Conservation (phyloP, 2,797 vertebrate genomes). For the Sciaenops ocellatus region DNA sequence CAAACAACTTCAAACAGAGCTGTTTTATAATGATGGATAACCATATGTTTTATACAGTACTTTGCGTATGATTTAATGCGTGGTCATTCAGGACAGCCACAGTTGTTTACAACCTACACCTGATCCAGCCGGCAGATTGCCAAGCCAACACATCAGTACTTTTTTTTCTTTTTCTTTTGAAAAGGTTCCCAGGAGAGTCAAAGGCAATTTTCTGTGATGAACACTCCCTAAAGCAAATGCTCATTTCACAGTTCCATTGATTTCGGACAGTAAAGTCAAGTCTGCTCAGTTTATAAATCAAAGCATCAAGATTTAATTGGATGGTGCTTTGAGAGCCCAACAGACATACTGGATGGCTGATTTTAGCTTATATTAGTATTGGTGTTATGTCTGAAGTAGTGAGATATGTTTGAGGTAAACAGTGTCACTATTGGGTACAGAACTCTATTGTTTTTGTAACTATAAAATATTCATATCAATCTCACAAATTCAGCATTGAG, state of each 20-base stretch:
- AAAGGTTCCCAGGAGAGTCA: slow-evolving; percentile 24
- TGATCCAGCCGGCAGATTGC: slow-evolving; percentile 53
- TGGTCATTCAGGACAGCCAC: slow-evolving; percentile 14
- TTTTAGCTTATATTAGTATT: background rate
- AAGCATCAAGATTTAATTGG: background rate
- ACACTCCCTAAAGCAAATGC: slow-evolving; percentile 33
- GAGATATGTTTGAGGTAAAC: no score
- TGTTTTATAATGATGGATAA: background rate
- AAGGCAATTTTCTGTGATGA: slow-evolving; percentile 54
- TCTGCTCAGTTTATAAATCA: slow-evolving; percentile 24
- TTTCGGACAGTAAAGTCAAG: slow-evolving; percentile 24
- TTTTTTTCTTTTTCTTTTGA: slow-evolving; percentile 9
- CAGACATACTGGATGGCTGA: background rate
- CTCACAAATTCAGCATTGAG: background rate
- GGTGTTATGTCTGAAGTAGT: background rate
- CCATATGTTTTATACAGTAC: background rate
- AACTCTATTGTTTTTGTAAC: background rate
- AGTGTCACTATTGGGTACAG: background rate
- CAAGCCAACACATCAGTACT: slow-evolving; percentile 36
- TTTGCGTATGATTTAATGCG: slow-evolving; percentile 14
- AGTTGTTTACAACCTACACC: slow-evolving; percentile 57
- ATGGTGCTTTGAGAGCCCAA: background rate
- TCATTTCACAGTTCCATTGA: slow-evolving; percentile 44
- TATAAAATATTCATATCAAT: background rate
- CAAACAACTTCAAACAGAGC: background rate